A percentile compares a stretch with the other conserved stretches of the same genome.
Conservation (phyloP, 2,888 invertebrate species). For the Leucozona laternaria region DNA sequence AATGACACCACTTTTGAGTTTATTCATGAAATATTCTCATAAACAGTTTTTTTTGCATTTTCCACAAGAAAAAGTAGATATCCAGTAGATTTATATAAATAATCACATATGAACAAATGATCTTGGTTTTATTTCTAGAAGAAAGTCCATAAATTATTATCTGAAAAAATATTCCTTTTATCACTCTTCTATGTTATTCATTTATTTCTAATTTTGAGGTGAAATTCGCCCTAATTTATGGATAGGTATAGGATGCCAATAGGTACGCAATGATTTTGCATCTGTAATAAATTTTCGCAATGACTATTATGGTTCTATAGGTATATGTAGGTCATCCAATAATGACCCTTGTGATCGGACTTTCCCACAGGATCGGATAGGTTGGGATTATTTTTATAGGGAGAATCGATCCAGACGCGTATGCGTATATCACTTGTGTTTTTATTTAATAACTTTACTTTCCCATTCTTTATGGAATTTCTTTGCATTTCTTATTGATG, state of each 20-base stretch:
- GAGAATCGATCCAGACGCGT: not conserved
- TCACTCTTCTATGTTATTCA: conserved; percentile 4
- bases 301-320: not conserved
- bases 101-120: not conserved
- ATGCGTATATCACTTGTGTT: conserved; percentile 14
- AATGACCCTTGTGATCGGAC: conserved; percentile 27
- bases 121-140: conserved; percentile 4
- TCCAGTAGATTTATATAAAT: not conserved
- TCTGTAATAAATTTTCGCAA: conserved; percentile 25
- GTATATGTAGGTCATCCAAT: not conserved
- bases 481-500: conserved; percentile 1
- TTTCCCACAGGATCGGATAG: conserved; percentile 5
- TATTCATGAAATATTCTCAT: not conserved
- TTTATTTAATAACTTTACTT: conserved; percentile 20
- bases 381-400: not conserved
- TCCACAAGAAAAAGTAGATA: not conserved
- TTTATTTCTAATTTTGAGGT: conserved; percentile 36
- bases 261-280: conserved; percentile 13
- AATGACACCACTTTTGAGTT: not conserved
- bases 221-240: conserved; percentile 33
- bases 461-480: not conserved
- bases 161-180: not conserved
- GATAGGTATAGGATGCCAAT: conserved; percentile 10
- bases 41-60: not conserved
- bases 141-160: conserved; percentile 34